Base-by-base conservation (phyloP, 2,113 vertebrate genomes). In the Phalacrocorax pelagicus region DNA sequence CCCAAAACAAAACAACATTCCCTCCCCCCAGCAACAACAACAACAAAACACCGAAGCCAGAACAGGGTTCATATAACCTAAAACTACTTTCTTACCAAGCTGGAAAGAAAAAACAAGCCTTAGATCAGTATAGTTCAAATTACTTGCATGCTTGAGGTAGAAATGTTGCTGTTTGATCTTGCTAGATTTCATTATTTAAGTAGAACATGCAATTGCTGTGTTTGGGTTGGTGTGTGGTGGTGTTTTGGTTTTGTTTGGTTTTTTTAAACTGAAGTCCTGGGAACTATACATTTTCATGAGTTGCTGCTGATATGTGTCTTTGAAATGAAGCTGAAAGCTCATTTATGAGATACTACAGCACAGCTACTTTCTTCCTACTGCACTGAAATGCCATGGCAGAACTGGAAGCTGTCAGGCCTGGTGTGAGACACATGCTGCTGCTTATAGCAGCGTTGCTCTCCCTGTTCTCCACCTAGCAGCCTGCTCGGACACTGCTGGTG, bases 371-470 rank as follows among this genome's bases (percentile, higher is more conserved):
- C 12, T 61, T 75, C 18, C 34, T 81, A 3, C 52, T 74, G 55
- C 73, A 17, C 0, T 63, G 81, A 34, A 44, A 14, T 49, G 23
- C 46, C 1, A 0, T 22, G 20, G 44, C 44, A 74, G 59, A 54
- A 54, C n/a, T 12, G 40, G 46, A 62, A 12, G 29, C 29, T 44
- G 71, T 65, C 12, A 11, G 23, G 16, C 23, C 20, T 34, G 62
- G 17, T 17, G 15, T 46, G 63, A 54, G 27, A 5, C 47, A 13
- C 11, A 1, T 0, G 0, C 22, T 47, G 51, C 26, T 34, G 36
- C 4, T 1, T 27, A 2, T 4, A 47, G 36, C 30, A 57, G 19
- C 15, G 32, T 38, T 72, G 44, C n/a, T 86, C 8, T 69, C 30
- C 20, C 12, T 0, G 0, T 66, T 52, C 23, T 57, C 12, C 23